Base-by-base conservation (phyloP, 2,888 invertebrate genomes). In the Drosophila quinaria region DNA sequence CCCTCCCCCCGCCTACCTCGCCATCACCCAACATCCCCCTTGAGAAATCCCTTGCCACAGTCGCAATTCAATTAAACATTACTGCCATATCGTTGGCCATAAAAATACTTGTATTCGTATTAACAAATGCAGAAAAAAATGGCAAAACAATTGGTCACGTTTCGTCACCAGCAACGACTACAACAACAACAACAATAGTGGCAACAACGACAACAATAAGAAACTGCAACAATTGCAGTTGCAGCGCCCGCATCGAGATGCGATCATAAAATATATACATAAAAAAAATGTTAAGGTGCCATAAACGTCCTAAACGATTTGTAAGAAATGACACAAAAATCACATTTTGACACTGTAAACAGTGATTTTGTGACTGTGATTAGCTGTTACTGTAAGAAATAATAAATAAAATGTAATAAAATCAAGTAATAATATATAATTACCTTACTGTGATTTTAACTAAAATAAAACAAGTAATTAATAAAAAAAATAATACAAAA, bases 31-130 rank as follows among this genome's bases (percentile, higher is more conserved):
- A 19, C 42, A 19, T 17, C 15, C 15, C 19, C 31, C 19, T 4
- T n/a, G 10, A 15, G 25, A 50, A 49, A n/a, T 37, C 46, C 46
- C 69, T 61, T 49, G 61, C 37, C 41, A 39, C 44, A 59, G 52
- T 60, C 55, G 49, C 70, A 83, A 87, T 87, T 87, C 89, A 89
- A 84, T 83, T 87, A 84, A 81, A 78, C 81, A 83, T 83, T 83
- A 83, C 77, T 88, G 62, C 73, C 86, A 80, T 85, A 72, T 80
- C 67, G 64, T 74, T 58, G 56, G 51, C 37, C 54, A 61, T 58
- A 47, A 66, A 66, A 70, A 61, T 54, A 52, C 44, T 69, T 58
- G 61, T 44, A 55, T 44, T 66, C 29, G 52, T 56, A 52, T 51
- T 67, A 66, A 65, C 70, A 67, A 72, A 63, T 71, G 63, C 78